phyloP scores from a whole-genome alignment of 92 coral and sea anemone genomes.

The Siderastrea siderea region DNA sequence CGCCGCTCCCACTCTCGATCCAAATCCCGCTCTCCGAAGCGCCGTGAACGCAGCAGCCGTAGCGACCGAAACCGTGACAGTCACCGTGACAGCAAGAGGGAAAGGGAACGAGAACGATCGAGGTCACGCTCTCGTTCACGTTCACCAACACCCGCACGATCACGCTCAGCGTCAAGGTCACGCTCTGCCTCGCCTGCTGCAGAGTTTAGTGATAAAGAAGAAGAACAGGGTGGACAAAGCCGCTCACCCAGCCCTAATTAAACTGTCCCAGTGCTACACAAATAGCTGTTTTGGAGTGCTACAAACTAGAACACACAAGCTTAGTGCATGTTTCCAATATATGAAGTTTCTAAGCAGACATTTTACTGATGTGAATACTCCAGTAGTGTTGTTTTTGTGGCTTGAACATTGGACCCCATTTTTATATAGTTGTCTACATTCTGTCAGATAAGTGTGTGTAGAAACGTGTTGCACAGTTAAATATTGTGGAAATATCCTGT shows the following conservation, averaged over 20 bases:
- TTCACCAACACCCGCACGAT: constrained; percentile 74
- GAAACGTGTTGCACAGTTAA: no score
- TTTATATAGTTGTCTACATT: no score
- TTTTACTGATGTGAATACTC: no score
- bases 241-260: constrained; percentile 74
- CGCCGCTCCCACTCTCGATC: constrained; percentile 82
- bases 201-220: constrained; percentile 73
- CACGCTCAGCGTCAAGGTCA: constrained; percentile 78
- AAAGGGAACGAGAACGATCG: constrained; percentile 65
- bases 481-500: no score
- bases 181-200: constrained; percentile 59
- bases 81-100: constrained; percentile 59
- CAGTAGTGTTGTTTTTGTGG: no score
- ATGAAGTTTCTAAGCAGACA: background rate
- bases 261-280: background rate
- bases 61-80: constrained; percentile 49
- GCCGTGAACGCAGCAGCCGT: constrained; percentile 50
- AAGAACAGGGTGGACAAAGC: constrained; percentile 67
- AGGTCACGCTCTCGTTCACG: constrained; percentile 74
- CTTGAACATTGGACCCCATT: no score
- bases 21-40: constrained; percentile 82
- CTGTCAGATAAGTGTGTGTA: no score
- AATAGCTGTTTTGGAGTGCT: background rate
- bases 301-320: background rate
- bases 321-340: background rate